Evolutionary conservation across 2,113 vertebrate species (phyloP).

Genomic region (Axis porcinus): DNA sequence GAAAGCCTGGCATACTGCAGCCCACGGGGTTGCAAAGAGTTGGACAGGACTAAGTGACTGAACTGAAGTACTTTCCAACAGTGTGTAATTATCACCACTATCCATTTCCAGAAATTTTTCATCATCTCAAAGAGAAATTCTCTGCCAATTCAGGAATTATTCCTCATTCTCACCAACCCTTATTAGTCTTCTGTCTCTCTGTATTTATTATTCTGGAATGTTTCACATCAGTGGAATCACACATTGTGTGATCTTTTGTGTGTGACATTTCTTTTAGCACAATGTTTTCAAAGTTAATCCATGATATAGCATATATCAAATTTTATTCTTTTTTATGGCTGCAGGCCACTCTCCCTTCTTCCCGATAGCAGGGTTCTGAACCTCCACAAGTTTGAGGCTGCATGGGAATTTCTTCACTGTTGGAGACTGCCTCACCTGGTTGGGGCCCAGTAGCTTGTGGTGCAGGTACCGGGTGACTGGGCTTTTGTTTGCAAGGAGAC

Average conservation of each 20-base stretch:
- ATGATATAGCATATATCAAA: background rate
- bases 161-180: background rate
- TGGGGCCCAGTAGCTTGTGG: background rate
- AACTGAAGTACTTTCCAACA: background rate
- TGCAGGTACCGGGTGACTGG: background rate
- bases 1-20: background rate
- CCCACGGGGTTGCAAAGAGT: background rate
- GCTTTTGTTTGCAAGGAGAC: background rate
- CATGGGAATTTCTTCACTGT: background rate
- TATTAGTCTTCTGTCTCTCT: background rate
- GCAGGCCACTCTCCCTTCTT: background rate
- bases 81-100: background rate
- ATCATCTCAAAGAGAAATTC: background rate
- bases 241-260: background rate
- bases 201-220: background rate
- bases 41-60: background rate
- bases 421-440: background rate
- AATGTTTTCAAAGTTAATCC: background rate
- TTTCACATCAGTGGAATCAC: background rate
- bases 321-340: background rate
- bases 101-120: background rate
- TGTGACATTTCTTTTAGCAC: background rate
- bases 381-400: background rate
- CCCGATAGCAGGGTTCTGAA: background rate
- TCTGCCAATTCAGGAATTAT: background rate